These are phyloP conservation scores for Drosophila gaucha DNA, from an alignment of 2,888 invertebrate genomes.

Conservation along the genomic window DNA sequence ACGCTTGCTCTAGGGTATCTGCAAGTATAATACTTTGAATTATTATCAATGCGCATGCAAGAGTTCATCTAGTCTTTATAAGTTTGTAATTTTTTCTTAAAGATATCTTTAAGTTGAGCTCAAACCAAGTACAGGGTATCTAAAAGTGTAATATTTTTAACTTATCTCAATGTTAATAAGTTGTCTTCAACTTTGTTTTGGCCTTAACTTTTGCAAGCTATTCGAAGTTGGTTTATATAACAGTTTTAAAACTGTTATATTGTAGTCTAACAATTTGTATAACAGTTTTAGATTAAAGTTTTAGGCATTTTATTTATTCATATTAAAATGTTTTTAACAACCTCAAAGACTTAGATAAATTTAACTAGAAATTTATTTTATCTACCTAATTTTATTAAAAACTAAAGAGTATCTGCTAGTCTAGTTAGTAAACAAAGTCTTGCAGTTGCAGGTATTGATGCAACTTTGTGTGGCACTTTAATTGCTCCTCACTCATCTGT, in stretches of 20 bases:
- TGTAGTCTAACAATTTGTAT: background rate
- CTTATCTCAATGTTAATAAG: background rate
- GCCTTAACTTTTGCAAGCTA: background rate
- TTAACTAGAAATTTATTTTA: background rate
- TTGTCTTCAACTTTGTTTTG: no score
- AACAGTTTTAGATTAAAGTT: background rate
- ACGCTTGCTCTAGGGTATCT: background rate
- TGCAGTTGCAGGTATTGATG: slow-evolving; percentile 4
- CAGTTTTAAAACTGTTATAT: background rate
- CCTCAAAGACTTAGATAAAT: background rate
- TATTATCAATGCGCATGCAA: background rate
- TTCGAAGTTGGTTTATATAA: background rate
- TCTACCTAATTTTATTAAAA: background rate
- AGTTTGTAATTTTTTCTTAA: no score
- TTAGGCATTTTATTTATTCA: no score
- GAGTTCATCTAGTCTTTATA: background rate
- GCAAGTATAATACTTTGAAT: background rate
- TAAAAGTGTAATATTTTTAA: background rate
- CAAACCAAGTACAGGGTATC: background rate
- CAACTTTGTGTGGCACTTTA: background rate
- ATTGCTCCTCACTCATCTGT: slow-evolving; percentile 5
- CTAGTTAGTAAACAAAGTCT: slow-evolving; percentile 1
- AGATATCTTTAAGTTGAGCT: background rate
- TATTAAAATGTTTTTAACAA: no score
- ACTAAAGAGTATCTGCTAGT: background rate